A percentile compares a stretch with the other conserved stretches of the same genome.
Evolutionary conservation across 2,888 invertebrate genomes (phyloP).

Genomic region (Eremobia ochroleuca): DNA sequence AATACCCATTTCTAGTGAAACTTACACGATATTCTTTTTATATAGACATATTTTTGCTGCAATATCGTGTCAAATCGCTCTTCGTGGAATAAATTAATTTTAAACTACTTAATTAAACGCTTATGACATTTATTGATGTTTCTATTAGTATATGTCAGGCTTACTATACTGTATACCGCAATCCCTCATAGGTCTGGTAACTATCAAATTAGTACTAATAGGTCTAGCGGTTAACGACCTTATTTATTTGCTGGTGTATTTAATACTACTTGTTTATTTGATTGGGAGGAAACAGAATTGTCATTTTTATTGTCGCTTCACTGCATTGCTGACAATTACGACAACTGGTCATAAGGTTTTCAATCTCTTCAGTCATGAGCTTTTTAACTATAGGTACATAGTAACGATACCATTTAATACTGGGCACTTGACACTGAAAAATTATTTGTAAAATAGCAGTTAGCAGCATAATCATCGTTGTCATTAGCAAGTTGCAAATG

Average conservation of each 20-base stretch:
- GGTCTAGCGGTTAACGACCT: conserved; percentile 30
- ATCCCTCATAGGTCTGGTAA: conserved; percentile 20
- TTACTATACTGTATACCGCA: conserved; percentile 3
- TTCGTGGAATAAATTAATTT: not conserved
- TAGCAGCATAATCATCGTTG: not conserved
- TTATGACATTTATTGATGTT: conserved; percentile 22
- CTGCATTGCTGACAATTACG: not conserved
- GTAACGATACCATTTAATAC: not conserved
- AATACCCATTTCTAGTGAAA: conserved; percentile 28
- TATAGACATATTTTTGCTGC: conserved; percentile 4
- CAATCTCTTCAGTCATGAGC: not conserved
- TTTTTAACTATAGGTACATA: not conserved
- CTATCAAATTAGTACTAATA: conserved; percentile 49
- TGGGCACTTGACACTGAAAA: not conserved
- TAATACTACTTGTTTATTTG: conserved; percentile 27
- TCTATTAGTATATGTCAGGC: conserved; percentile 21
- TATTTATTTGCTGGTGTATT: conserved; percentile 33
- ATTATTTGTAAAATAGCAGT: not conserved
- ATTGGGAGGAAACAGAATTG: not conserved
- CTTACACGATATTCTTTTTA: conserved; percentile 16
- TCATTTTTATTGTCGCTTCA: not conserved
- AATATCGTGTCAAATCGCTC: conserved; percentile 15
- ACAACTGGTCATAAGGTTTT: not conserved
- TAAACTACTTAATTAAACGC: conserved; percentile 12
- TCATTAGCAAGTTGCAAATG: not conserved